Percentiles rank a stretch among this genome's conserved stretches.
Evolutionary conservation across 2,113 vertebrate genomes (phyloP).

Genomic region (Amblyornis subalaris): DNA sequence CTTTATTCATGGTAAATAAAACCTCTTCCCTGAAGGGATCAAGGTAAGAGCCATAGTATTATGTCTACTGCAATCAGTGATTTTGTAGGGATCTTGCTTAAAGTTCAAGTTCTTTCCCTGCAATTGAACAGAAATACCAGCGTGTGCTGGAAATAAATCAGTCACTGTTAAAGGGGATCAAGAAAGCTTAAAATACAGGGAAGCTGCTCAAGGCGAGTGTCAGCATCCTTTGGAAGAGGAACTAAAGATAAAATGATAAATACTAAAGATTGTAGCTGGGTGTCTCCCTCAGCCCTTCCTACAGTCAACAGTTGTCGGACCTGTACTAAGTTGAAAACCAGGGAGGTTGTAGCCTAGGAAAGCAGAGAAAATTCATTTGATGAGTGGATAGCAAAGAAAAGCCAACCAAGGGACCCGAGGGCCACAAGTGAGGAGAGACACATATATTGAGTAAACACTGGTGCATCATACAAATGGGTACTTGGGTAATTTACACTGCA

Average conservation of each 20-base stretch:
- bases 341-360: not conserved
- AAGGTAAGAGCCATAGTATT: constrained; percentile 38
- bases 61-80: not conserved
- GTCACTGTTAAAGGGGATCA: not conserved
- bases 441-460: fast-evolving
- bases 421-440: not conserved
- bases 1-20: constrained; percentile 45
- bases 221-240: not conserved
- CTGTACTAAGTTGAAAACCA: not conserved
- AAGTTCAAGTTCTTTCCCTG: constrained; percentile 19
- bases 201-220: not conserved
- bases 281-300: not conserved
- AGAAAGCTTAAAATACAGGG: not conserved
- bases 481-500: fast-evolving
- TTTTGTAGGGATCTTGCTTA: constrained; percentile 22
- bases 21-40: constrained; percentile 22
- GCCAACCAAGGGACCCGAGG: fast-evolving
- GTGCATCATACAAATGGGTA: not conserved
- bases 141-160: not conserved
- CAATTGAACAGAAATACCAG: not conserved
- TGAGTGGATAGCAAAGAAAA: not conserved
- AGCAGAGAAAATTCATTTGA: not conserved
- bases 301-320: not conserved
- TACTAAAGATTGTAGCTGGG: not conserved
- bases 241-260: not conserved